These are phyloP conservation scores for Bucco capensis DNA, from an alignment of 2,113 vertebrate genomes.

Conservation along the genomic window DNA sequence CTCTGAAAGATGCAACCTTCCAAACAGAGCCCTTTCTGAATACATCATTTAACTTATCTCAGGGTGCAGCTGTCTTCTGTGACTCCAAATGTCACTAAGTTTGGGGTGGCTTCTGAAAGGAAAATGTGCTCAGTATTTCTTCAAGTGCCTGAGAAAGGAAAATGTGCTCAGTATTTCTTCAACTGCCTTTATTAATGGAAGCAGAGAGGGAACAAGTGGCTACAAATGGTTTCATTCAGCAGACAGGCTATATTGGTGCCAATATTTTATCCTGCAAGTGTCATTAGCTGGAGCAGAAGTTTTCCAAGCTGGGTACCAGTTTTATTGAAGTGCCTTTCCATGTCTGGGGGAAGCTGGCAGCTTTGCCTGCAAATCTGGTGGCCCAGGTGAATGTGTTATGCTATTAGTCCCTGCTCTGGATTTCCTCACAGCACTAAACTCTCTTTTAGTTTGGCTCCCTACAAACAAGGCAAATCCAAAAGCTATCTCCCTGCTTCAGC, in stretches of 20 bases:
- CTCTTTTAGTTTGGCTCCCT: background rate
- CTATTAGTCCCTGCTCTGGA: background rate
- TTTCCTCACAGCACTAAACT: background rate
- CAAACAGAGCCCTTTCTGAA: background rate
- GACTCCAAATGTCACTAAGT: constrained; percentile 39
- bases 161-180: background rate
- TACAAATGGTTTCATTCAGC: background rate
- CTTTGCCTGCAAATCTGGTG: background rate
- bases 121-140: background rate
- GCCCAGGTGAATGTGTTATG: background rate
- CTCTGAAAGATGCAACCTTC: constrained; percentile 41
- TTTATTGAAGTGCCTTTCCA: background rate
- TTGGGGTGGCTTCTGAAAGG: constrained; percentile 32
- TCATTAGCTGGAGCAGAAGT: background rate
- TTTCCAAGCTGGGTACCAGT: background rate
- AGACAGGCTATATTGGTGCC: background rate
- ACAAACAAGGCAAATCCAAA: background rate
- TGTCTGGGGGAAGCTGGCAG: background rate
- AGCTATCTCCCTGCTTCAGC: background rate
- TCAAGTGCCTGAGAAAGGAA: background rate
- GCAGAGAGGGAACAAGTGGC: background rate
- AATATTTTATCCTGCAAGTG: background rate
- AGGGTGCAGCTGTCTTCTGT: constrained; percentile 29
- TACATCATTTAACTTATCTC: constrained; percentile 56
- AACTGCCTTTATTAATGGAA: background rate